Evolutionary conservation across 2,113 vertebrate species (phyloP).

Genomic region (Proteles cristata): DNA sequence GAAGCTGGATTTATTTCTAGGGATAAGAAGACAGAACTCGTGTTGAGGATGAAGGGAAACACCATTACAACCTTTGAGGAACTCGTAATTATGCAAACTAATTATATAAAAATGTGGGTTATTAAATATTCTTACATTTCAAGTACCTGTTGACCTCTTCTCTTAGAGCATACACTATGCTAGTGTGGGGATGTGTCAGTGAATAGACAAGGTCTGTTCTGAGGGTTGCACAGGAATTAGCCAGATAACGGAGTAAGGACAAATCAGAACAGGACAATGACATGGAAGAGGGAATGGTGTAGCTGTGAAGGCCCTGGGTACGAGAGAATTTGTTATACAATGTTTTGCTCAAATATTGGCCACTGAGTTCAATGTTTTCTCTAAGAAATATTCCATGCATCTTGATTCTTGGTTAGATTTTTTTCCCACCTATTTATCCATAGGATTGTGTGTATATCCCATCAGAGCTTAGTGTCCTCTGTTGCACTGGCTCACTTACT

Average conservation of each 20-base stretch:
- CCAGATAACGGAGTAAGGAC: neutral
- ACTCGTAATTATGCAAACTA: neutral
- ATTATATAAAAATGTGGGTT: neutral
- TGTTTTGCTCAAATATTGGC: neutral
- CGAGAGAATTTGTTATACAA: conserved; percentile 1
- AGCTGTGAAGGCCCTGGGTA: neutral
- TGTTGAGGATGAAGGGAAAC: neutral
- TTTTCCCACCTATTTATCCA: neutral
- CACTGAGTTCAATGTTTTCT: neutral
- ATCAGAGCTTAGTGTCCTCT: neutral
- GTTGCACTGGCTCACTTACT: neutral
- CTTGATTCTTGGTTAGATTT: neutral
- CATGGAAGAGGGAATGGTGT: neutral
- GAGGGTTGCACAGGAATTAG: neutral
- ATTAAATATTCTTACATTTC: neutral
- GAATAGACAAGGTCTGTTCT: neutral
- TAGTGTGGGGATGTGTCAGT: neutral
- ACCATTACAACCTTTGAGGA: neutral
- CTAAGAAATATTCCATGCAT: neutral
- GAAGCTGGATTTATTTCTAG: neutral
- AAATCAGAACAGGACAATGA: neutral
- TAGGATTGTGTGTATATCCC: neutral
- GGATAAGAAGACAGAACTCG: neutral
- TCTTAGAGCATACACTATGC: neutral
- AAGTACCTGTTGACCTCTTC: neutral